A percentile compares a stretch with the other conserved stretches of the same genome.
These are phyloP conservation scores for Sphenopsis melanotis DNA, from an alignment of 2,797 vertebrate species.

Conservation along the genomic window DNA sequence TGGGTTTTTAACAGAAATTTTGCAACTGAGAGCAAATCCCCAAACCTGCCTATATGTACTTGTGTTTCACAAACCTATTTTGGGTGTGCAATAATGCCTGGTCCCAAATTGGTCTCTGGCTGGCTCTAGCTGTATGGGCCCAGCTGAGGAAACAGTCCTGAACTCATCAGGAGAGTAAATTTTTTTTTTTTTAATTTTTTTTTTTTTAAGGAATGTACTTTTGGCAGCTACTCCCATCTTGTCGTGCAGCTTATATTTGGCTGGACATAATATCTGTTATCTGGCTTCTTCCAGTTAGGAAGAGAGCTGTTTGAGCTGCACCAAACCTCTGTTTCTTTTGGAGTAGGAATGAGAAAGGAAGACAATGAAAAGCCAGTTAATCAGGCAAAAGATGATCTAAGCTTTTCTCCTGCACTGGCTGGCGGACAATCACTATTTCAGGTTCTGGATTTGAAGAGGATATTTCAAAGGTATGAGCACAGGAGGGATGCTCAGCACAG, in stretches of 20 bases:
- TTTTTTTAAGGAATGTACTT: neutral
- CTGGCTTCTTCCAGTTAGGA: neutral
- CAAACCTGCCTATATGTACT: fast-evolving
- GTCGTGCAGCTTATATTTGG: neutral
- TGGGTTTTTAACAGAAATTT: neutral
- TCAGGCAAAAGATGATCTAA: neutral
- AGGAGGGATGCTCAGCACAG: neutral
- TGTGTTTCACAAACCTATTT: fast-evolving
- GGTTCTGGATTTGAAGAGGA: neutral
- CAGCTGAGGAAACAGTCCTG: neutral
- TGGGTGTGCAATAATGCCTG: neutral
- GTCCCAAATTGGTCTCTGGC: neutral
- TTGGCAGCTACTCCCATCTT: neutral
- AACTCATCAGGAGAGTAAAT: neutral
- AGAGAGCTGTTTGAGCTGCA: neutral
- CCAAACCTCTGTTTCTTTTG: neutral
- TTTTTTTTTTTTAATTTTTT: too few relatives aligned
- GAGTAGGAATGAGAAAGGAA: neutral
- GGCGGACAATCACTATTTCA: fast-evolving
- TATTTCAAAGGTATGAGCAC: neutral
- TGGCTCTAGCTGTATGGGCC: neutral
- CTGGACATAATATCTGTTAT: neutral
- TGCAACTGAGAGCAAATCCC: neutral
- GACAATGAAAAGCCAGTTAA: neutral
- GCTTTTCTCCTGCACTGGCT: fast-evolving